Percentiles rank a stretch among this genome's conserved stretches.
These are phyloP conservation scores for Aculops lycopersici DNA, from an alignment of 1,140 invertebrate species.

Conservation along the genomic window DNA sequence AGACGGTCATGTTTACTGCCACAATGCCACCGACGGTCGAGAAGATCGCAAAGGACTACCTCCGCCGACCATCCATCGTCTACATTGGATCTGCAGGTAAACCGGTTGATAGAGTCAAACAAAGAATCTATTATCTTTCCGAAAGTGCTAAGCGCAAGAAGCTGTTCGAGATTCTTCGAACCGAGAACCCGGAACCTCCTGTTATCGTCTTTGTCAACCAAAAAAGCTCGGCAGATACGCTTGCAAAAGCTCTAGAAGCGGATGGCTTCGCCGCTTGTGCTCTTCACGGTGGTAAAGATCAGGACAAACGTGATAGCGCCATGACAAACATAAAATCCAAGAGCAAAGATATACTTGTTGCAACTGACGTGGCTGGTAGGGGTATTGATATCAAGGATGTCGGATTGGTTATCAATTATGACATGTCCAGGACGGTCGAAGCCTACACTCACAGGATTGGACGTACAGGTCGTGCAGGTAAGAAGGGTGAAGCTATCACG, in stretches of 20 bases:
- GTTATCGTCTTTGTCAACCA: slow-evolving; percentile 99
- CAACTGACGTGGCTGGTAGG: slow-evolving; percentile 94
- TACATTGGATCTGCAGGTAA: slow-evolving; percentile 96
- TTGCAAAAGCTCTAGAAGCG: slow-evolving; percentile 86
- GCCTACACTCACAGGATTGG: slow-evolving; percentile 99
- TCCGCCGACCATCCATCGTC: slow-evolving; percentile 76
- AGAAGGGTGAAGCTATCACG: slow-evolving; percentile 71
- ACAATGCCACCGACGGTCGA: slow-evolving; percentile 97
- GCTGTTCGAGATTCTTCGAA: slow-evolving; percentile 2
- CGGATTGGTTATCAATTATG: slow-evolving; percentile 66
- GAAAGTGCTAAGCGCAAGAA: slow-evolving; percentile 68
- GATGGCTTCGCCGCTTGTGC: slow-evolving; percentile 83
- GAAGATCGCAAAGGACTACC: slow-evolving; percentile 64
- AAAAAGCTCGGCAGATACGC: slow-evolving; percentile 92
- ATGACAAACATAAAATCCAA: slow-evolving; percentile 73
- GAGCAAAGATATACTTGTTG: slow-evolving; percentile 84
- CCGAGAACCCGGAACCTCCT: slow-evolving; percentile 28
- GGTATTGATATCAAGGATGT: slow-evolving; percentile 84
- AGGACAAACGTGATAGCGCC: slow-evolving; percentile 95
- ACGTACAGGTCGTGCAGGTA: slow-evolving; percentile 88
- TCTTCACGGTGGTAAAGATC: slow-evolving; percentile 94
- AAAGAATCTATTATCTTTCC: slow-evolving; percentile 68
- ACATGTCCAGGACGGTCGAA: slow-evolving; percentile 96
- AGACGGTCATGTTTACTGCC: slow-evolving; percentile 99
- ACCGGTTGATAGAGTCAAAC: slow-evolving; percentile 86